A percentile compares a stretch with the other conserved stretches of the same genome.
These are phyloP conservation scores for Glyphotaelius pellucidus DNA, from an alignment of 2,888 invertebrate species.

Conservation along the genomic window DNA sequence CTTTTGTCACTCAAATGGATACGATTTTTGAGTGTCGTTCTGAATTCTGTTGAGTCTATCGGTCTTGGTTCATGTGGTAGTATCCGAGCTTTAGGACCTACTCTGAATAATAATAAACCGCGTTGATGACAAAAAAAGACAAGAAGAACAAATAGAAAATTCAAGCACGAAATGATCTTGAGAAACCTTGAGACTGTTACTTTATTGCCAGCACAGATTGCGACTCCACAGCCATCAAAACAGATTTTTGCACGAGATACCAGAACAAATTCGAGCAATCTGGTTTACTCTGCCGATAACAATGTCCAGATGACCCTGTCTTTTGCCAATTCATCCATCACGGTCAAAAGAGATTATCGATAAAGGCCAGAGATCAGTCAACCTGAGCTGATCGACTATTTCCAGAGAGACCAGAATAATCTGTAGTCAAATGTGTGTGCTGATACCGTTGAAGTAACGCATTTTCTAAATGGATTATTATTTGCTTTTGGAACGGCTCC, in stretches of 20 bases:
- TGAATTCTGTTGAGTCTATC: too few species aligned
- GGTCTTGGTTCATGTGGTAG: too few species aligned
- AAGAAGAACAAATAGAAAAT: neutral
- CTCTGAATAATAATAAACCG: neutral
- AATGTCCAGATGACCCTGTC: neutral
- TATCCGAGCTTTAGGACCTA: too few species aligned
- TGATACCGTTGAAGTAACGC: constrained; percentile 7
- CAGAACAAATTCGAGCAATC: neutral
- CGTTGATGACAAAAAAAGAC: neutral
- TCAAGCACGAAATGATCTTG: neutral
- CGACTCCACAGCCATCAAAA: neutral
- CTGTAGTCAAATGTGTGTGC: neutral
- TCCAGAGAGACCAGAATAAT: constrained; percentile 6
- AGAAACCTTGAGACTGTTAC: neutral
- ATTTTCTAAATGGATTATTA: constrained; percentile 10
- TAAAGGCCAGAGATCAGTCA: constrained; percentile 4
- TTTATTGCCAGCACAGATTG: neutral
- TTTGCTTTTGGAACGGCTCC: constrained; percentile 23
- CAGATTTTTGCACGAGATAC: neutral
- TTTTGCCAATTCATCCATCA: neutral
- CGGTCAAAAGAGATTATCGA: neutral
- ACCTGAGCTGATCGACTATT: neutral
- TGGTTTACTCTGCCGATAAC: neutral
- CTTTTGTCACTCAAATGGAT: neutral
- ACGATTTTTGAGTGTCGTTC: neutral